These are phyloP conservation scores for Mola mola DNA, from an alignment of 2,113 vertebrate species.

Conservation along the genomic window DNA sequence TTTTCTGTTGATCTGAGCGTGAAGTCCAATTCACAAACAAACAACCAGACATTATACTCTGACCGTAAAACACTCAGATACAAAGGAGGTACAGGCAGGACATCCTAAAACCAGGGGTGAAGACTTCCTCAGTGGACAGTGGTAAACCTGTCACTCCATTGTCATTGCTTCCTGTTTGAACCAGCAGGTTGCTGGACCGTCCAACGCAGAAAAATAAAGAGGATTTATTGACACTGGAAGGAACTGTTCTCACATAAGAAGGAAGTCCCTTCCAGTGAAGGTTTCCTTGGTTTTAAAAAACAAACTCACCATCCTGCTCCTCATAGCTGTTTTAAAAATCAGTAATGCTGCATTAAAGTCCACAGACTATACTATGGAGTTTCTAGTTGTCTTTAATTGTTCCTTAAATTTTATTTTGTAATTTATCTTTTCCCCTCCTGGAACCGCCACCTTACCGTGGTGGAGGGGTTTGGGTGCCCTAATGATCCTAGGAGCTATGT, in stretches of 20 bases:
- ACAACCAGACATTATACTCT: constrained; percentile 16
- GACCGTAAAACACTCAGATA: background rate
- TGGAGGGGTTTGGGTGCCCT: too few species aligned
- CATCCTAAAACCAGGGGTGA: constrained; percentile 19
- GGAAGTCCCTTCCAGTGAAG: constrained; percentile 6
- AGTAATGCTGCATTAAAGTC: too few species aligned
- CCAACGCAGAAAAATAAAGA: constrained; percentile 4
- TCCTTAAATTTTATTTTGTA: too few species aligned
- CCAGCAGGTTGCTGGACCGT: background rate
- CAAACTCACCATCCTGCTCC: too few species aligned
- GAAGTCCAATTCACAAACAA: constrained; percentile 16
- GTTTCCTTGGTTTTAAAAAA: background rate
- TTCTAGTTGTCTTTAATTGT: too few species aligned
- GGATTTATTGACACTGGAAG: constrained; percentile 13
- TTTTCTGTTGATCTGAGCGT: constrained; percentile 9
- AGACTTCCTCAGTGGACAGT: constrained; percentile 11
- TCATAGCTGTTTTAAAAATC: too few species aligned
- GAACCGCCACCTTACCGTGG: too few species aligned
- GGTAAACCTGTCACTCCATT: constrained; percentile 8
- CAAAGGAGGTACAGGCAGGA: constrained; percentile 45
- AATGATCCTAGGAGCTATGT: too few species aligned
- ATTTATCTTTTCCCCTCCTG: too few species aligned
- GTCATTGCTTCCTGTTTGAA: constrained; percentile 34
- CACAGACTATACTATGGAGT: too few species aligned
- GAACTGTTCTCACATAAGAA: background rate